A percentile compares a stretch with the other conserved stretches of the same genome.
Conservation (phyloP, 1,140 invertebrate genomes). For the Cyphomyrmex costatus region DNA sequence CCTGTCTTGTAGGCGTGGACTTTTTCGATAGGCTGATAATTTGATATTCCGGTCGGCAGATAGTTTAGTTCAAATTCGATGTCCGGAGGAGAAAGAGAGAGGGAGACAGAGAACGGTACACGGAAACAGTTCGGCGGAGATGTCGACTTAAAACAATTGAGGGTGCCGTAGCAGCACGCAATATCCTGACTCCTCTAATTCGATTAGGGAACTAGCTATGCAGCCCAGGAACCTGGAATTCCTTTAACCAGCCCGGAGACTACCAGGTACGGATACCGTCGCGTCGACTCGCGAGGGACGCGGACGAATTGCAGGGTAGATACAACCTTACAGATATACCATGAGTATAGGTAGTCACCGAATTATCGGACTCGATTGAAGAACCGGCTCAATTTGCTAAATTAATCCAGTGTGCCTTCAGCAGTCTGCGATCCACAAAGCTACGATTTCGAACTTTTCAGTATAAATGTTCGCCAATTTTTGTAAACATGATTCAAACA, state of each 20-base stretch:
- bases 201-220: conserved; percentile 84
- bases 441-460: conserved; percentile 76
- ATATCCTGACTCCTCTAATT: conserved; percentile 87
- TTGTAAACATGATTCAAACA: background rate
- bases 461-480: conserved; percentile 73
- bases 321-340: conserved; percentile 50
- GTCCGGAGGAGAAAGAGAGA: conserved; percentile 78
- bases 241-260: conserved; percentile 70
- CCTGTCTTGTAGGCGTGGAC: conserved; percentile 12
- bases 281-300: conserved; percentile 39
- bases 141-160: conserved; percentile 87
- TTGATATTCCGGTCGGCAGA: conserved; percentile 80
- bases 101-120: conserved; percentile 47
- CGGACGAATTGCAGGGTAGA: conserved; percentile 44
- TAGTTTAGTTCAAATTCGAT: conserved; percentile 87
- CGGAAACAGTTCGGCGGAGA: conserved; percentile 81
- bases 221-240: conserved; percentile 79
- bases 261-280: conserved; percentile 76
- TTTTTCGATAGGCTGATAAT: conserved; percentile 79
- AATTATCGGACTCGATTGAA: conserved; percentile 86
- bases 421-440: conserved; percentile 58
- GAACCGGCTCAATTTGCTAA: conserved; percentile 86
- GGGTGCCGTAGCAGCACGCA: conserved; percentile 82
- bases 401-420: conserved; percentile 81
- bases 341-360: conserved; percentile 69